phyloP scores from a whole-genome alignment of 1,140 invertebrate species.

The Nylanderia fulva region DNA sequence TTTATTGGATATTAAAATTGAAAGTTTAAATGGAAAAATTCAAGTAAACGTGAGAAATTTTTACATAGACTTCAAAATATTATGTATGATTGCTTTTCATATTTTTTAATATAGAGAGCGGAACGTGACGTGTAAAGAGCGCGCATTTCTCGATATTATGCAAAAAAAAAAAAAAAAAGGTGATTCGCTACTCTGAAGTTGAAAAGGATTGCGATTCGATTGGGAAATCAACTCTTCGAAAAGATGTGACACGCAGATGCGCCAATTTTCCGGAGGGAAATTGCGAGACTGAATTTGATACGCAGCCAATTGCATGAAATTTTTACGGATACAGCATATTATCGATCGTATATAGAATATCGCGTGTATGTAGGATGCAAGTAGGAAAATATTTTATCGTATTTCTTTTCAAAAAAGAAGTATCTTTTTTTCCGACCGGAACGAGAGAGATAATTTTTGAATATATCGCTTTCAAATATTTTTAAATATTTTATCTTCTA shows the following conservation, averaged over 20 bases:
- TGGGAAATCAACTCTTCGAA: conserved; percentile 8
- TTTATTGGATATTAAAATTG: conserved; percentile 2
- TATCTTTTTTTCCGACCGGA: too few species aligned
- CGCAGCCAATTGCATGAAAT: not conserved
- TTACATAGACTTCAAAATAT: not conserved
- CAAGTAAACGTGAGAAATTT: not conserved
- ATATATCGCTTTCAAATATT: too few species aligned
- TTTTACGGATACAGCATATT: not conserved
- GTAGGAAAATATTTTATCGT: too few species aligned
- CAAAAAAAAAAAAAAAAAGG: not conserved
- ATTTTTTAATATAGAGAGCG: not conserved
- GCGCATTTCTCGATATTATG: too few species aligned
- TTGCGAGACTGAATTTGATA: conserved; percentile 20
- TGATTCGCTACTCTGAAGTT: not conserved
- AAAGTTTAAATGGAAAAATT: not conserved
- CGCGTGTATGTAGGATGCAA: not conserved
- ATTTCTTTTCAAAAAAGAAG: too few species aligned
- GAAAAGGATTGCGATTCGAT: conserved; percentile 42
- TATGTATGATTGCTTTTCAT: not conserved
- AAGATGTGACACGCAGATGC: conserved; percentile 30
- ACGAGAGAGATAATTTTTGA: too few species aligned
- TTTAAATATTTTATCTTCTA: too few species aligned
- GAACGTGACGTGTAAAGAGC: not conserved
- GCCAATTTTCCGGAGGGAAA: conserved; percentile 39
- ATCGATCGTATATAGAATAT: not conserved